Evolutionary conservation across 2,797 vertebrate genomes (phyloP), one percentile per base, ranked within the genome.

Genomic region (Rhincodon typus): DNA sequence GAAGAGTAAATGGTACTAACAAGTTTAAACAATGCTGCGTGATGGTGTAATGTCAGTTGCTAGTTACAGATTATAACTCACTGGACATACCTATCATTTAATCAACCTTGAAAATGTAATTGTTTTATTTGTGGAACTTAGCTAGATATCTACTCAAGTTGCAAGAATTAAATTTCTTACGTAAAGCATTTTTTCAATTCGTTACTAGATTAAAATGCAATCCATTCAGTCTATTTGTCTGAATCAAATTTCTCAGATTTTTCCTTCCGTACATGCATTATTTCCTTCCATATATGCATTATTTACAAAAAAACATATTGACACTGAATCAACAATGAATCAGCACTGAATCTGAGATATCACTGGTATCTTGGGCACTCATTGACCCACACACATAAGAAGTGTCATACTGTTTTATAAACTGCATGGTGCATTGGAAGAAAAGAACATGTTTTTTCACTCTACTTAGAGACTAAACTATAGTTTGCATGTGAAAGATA

Each of bases 11-110:
- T 17, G 27, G 70, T 1, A 74, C 93, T 19, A 74, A 30, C 23
- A 74, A 95, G 94, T 95, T 95, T 30, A 95, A 95, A 77, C 94
- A 95, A 74, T 30, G 62, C 93, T 94, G 27, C 7, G 53, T 19
- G 15, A 30, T 21, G 1, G 70, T 7, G 42, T 69, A 50, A 53
- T 95, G 69, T 19, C 42, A 30, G 53, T 95, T 95, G 94, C 94
- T 57, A 7, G 46, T 53, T 74, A 95, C 70, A 30, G 70, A 95
- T 95, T 95, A 74, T 53, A 77, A 53, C 94, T 77, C 70, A 8
- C 46, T 19, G 46, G 13, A 95, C 57, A 30, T 53, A 95, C 6
- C 69, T 74, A 74, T 27, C 70, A 46, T 74, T 77, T 72, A 53
- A 77, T 70, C 94, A 50, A 21, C 42, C 46, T 95, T 95, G 67